Conservation (phyloP, 2,797 vertebrate genomes). For the Vireo griseus region DNA sequence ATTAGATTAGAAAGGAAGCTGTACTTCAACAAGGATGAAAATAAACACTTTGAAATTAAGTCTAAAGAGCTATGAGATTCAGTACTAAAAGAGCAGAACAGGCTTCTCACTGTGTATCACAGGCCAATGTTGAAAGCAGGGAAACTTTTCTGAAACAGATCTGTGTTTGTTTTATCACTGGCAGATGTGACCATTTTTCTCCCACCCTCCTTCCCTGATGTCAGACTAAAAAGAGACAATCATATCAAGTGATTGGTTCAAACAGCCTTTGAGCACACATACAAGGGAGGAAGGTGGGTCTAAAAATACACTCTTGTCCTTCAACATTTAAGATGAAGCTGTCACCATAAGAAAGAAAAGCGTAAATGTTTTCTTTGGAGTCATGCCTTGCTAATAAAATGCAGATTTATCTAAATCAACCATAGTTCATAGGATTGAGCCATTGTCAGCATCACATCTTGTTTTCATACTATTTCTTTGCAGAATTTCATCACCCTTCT, state of each 20-base stretch:
- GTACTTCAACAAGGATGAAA: background rate
- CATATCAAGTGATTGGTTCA: background rate
- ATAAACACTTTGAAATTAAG: background rate
- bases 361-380: background rate
- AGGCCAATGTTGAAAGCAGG: background rate
- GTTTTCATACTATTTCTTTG: background rate
- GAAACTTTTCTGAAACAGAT: background rate
- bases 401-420: background rate
- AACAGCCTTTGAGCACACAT: background rate
- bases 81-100: background rate
- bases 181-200: background rate
- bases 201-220: background rate
- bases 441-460: background rate
- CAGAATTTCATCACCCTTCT: background rate
- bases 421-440: background rate
- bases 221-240: background rate
- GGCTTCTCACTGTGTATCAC: background rate
- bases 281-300: background rate
- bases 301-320: background rate
- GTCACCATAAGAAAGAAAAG: background rate
- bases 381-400: background rate
- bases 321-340: background rate
- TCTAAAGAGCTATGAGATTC: background rate
- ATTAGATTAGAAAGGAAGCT: background rate
- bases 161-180: background rate